Percentiles rank a stretch among this genome's conserved stretches.
These are phyloP conservation scores for Caenorhabditis afra DNA, from an alignment of 2,888 invertebrate genomes.

Conservation along the genomic window DNA sequence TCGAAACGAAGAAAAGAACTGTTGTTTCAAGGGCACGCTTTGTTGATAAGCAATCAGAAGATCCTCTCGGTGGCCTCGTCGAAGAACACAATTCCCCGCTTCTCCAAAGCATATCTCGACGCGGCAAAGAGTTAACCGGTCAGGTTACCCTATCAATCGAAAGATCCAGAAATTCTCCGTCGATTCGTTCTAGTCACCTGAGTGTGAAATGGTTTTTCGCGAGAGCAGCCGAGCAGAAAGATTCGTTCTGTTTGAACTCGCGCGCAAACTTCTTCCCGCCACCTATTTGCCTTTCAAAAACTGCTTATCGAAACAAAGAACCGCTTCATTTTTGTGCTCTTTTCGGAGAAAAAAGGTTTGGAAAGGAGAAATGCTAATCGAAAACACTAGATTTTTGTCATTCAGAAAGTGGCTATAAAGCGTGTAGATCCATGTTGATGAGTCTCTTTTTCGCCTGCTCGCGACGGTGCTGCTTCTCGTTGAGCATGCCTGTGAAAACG, in stretches of 20 bases:
- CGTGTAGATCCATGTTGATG: constrained; percentile 18
- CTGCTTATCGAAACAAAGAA: constrained; percentile 14
- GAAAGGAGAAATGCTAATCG: neutral
- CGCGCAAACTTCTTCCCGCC: neutral
- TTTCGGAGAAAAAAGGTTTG: neutral
- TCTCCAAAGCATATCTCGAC: too few relatives aligned
- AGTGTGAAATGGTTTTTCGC: too few relatives aligned
- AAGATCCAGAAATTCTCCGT: too few relatives aligned
- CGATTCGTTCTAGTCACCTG: too few relatives aligned
- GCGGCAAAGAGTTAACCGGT: too few relatives aligned
- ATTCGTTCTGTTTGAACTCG: neutral
- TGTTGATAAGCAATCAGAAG: neutral
- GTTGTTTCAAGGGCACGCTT: constrained; percentile 7
- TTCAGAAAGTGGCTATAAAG: constrained; percentile 7
- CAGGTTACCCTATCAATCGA: too few relatives aligned
- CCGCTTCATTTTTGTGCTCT: constrained; percentile 1
- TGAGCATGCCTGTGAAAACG: constrained; percentile 43
- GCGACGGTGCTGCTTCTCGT: constrained; percentile 33
- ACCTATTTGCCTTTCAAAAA: constrained; percentile 19
- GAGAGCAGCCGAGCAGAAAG: too few relatives aligned
- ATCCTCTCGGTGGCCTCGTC: too few relatives aligned
- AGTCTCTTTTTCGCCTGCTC: constrained; percentile 31
- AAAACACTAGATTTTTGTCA: too few relatives aligned
- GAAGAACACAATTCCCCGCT: too few relatives aligned
- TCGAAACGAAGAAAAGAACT: constrained; percentile 6